Evolutionary conservation across 2,888 invertebrate species (phyloP).

Genomic region (Phalera bucephala): DNA sequence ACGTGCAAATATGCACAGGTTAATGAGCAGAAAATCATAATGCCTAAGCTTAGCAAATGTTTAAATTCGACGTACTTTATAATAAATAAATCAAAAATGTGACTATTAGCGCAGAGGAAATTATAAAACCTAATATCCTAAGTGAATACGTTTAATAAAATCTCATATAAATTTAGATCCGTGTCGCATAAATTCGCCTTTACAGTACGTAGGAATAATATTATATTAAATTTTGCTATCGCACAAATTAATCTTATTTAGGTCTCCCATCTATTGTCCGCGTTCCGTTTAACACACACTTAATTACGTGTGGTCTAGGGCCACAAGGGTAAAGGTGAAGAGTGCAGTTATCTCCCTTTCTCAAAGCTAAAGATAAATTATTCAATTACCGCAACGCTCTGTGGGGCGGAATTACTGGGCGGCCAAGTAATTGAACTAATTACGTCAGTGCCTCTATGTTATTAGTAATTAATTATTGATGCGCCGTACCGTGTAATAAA

Average conservation of each 20-base stretch:
- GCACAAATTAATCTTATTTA: constrained; percentile 36
- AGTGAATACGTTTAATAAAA: too few relatives aligned
- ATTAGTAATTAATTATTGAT: constrained; percentile 79
- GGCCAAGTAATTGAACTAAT: constrained; percentile 78
- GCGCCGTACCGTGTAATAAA: constrained; percentile 60
- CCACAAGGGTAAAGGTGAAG: constrained; percentile 58
- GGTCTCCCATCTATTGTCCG: constrained; percentile 61
- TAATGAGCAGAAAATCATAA: too few relatives aligned
- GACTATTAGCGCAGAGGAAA: too few relatives aligned
- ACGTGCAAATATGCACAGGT: too few relatives aligned
- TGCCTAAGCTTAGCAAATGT: too few relatives aligned
- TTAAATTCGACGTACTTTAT: too few relatives aligned
- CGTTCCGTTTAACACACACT: constrained; percentile 56
- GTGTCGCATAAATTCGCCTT: too few relatives aligned
- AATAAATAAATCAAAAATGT: too few relatives aligned
- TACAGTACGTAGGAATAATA: too few relatives aligned
- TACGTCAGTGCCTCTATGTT: constrained; percentile 72
- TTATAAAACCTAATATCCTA: too few relatives aligned
- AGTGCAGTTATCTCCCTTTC: constrained; percentile 46
- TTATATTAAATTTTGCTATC: constrained; percentile 40
- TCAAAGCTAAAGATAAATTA: constrained; percentile 68
- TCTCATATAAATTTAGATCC: too few relatives aligned
- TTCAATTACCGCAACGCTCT: constrained; percentile 55
- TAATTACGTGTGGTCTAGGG: constrained; percentile 56
- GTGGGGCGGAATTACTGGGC: constrained; percentile 63